Evolutionary conservation across 2,797 vertebrate genomes (phyloP).

Genomic region (Hyperoplus immaculatus): DNA sequence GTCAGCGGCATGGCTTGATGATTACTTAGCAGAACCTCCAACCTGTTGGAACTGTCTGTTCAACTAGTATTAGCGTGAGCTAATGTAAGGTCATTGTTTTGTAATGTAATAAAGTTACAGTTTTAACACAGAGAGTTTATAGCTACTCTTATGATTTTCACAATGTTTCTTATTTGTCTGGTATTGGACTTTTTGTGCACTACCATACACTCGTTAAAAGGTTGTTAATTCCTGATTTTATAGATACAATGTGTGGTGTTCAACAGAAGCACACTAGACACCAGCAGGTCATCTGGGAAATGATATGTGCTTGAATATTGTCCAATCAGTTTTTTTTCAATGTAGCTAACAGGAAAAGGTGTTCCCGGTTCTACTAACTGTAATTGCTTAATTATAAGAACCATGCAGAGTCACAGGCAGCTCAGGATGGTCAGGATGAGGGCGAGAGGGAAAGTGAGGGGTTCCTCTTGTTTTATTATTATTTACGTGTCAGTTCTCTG

Average conservation of each 20-base stretch:
- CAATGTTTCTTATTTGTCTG: background rate
- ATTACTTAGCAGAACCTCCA: conserved; percentile 43
- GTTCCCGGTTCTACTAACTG: conserved; percentile 53
- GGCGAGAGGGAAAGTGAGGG: conserved; percentile 24
- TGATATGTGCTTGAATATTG: background rate
- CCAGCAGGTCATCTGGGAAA: conserved; percentile 2
- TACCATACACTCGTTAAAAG: background rate
- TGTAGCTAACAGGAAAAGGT: conserved; percentile 51
- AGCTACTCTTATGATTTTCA: background rate
- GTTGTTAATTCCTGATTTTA: background rate
- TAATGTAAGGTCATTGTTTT: conserved; percentile 6
- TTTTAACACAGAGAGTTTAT: background rate
- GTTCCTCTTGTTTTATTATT: conserved; percentile 40
- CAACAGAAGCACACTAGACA: background rate
- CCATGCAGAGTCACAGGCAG: conserved; percentile 30
- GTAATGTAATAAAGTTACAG: conserved; percentile 12
- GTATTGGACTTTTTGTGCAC: background rate
- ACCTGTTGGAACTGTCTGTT: conserved; percentile 49
- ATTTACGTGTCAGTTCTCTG: conserved; percentile 72
- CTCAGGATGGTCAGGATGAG: conserved; percentile 24
- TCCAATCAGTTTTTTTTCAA: conserved; percentile 25
- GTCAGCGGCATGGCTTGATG: conserved; percentile 53
- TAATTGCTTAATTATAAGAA: conserved; percentile 74
- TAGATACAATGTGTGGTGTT: background rate
- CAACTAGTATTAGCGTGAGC: conserved; percentile 42